phyloP scores from a whole-genome alignment of 2,797 vertebrate species.

The Neosilurus mollespiculum region DNA sequence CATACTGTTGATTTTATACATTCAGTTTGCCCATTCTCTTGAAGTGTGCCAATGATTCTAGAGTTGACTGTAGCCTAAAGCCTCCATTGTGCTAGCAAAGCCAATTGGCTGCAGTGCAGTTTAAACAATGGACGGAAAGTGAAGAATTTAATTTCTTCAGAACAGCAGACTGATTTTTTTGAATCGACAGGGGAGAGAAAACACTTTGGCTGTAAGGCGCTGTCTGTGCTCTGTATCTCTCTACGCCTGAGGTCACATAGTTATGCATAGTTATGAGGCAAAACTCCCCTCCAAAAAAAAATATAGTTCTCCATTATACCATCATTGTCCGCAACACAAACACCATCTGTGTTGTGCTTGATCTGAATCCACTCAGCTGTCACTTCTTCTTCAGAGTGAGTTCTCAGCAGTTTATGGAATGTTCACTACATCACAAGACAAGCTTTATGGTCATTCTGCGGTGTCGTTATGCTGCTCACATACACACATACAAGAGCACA shows the following conservation, averaged over 20 bases:
- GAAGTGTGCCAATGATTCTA: not conserved
- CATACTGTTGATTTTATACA: not conserved
- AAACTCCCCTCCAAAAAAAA: too few relatives aligned
- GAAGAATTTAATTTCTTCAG: not conserved
- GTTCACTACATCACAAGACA: not conserved
- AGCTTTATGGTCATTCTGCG: not conserved
- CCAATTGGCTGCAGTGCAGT: not conserved
- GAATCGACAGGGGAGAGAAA: too few relatives aligned
- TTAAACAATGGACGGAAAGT: conserved; percentile 4
- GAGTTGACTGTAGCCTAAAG: not conserved
- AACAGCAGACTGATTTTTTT: not conserved
- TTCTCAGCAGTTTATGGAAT: not conserved
- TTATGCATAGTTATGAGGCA: not conserved
- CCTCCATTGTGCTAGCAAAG: not conserved
- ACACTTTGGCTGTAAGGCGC: too few relatives aligned
- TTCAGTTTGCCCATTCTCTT: not conserved
- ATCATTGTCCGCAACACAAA: not conserved
- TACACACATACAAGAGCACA: too few relatives aligned
- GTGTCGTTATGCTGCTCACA: not conserved
- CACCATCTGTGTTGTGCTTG: not conserved
- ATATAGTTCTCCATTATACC: not conserved
- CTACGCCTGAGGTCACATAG: not conserved
- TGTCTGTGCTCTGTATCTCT: too few relatives aligned
- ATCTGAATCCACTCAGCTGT: not conserved
- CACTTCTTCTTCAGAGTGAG: not conserved